Conservation (phyloP, 2,797 vertebrate genomes). For the Poliocrania exsul region DNA sequence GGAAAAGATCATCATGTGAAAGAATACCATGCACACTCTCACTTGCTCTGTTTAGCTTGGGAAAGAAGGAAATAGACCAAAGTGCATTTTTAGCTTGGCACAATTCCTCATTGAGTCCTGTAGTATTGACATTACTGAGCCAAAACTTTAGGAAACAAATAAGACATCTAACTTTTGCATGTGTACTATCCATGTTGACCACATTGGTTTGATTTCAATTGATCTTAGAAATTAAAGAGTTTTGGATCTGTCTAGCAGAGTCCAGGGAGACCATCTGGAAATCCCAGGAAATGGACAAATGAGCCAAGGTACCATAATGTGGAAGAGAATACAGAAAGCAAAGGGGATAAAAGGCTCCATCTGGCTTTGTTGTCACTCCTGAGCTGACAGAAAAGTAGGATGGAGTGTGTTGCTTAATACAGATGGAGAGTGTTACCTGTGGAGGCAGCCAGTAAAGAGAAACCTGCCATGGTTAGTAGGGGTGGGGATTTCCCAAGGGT, state of each 20-base stretch:
- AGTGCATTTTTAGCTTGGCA: neutral
- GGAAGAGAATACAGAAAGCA: neutral
- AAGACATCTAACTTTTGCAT: neutral
- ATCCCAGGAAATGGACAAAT: neutral
- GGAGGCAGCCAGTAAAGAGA: neutral
- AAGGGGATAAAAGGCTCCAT: neutral
- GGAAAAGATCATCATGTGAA: neutral
- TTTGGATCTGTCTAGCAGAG: neutral
- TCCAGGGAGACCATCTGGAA: neutral
- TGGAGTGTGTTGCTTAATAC: neutral
- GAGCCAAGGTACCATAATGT: neutral
- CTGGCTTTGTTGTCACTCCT: neutral
- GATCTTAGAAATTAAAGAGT: neutral
- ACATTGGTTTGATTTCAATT: neutral
- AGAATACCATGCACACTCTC: neutral
- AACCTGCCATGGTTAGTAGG: rapidly evolving
- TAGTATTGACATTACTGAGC: neutral
- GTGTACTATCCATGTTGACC: rapidly evolving
- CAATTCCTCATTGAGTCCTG: neutral
- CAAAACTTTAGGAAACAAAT: neutral
- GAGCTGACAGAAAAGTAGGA: neutral
- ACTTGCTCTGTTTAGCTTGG: neutral
- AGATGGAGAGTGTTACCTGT: neutral
- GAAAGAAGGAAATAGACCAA: neutral
- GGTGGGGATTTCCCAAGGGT: rapidly evolving